These are phyloP conservation scores for Oceanodroma tethys DNA, from an alignment of 2,113 vertebrate genomes.

Conservation along the genomic window DNA sequence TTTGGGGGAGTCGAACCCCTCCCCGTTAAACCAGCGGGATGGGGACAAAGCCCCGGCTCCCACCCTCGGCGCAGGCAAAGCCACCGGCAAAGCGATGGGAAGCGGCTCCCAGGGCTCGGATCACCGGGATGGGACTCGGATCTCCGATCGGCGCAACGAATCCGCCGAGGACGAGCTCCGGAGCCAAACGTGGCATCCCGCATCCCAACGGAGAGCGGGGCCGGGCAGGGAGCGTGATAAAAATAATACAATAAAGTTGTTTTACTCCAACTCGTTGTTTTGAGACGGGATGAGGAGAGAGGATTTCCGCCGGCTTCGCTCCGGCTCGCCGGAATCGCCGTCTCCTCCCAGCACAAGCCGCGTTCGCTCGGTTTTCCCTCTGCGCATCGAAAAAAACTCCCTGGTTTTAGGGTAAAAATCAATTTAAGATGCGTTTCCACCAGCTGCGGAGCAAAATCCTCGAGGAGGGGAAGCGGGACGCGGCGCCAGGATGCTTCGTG, in stretches of 20 bases:
- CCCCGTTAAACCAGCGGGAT: background rate
- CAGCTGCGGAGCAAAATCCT: background rate
- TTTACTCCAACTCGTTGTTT: background rate
- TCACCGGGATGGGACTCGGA: background rate
- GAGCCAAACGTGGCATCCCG: background rate
- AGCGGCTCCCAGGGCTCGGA: background rate
- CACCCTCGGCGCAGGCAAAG: background rate
- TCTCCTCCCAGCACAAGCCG: background rate
- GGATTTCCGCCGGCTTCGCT: background rate
- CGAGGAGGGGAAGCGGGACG: background rate
- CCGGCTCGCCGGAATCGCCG: background rate
- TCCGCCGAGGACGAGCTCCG: background rate
- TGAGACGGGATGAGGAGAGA: background rate
- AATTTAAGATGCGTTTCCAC: accelerated
- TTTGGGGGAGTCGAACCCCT: background rate
- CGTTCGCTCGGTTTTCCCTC: background rate
- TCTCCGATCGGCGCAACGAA: background rate
- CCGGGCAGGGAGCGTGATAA: too few relatives aligned
- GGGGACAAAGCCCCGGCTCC: background rate
- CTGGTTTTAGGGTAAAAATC: background rate
- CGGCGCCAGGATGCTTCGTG: background rate
- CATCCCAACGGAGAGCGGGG: too few relatives aligned
- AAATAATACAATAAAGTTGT: background rate
- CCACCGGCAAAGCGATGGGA: background rate
- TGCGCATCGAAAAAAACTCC: background rate